Conservation (phyloP, 1,140 invertebrate species). For the Brachionus rubens region DNA sequence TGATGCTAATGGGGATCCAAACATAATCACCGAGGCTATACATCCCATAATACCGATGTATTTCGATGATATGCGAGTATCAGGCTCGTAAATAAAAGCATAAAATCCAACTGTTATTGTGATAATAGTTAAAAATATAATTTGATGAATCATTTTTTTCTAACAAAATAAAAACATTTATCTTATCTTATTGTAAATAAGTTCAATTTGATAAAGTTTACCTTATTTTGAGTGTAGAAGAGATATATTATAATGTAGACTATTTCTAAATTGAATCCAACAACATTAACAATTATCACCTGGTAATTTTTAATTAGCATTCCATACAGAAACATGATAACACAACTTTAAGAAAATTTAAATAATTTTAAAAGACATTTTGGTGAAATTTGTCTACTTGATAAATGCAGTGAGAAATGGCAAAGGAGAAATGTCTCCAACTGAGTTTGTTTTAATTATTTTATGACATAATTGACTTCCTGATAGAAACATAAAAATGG, state of each 20-base stretch:
- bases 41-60: conserved; percentile 4
- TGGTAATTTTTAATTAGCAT: conserved; percentile 13
- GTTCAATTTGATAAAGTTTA: no score
- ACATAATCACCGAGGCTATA: conserved; percentile 43
- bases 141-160: conserved; percentile 40
- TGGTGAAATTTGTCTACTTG: not conserved
- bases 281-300: conserved; percentile 3
- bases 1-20: conserved; percentile 44
- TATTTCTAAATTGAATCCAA: conserved; percentile 28
- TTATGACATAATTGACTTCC: conserved; percentile 41
- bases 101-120: conserved; percentile 1
- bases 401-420: conserved; percentile 41
- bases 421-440: conserved; percentile 38
- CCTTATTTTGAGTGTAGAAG: conserved; percentile 20
- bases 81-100: not conserved
- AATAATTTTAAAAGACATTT: not conserved
- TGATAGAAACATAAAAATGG: conserved; percentile 28
- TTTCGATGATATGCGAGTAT: not conserved
- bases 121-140: not conserved
- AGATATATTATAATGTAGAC: conserved; percentile 26
- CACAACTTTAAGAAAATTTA: conserved; percentile 17
- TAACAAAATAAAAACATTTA: not conserved
- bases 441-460: conserved; percentile 12
- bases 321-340: conserved; percentile 36
- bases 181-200: no score